Percentiles rank a stretch among this genome's conserved stretches.
phyloP scores from a whole-genome alignment of 2,797 vertebrate genomes.

The Scomberomorus guttatus region DNA sequence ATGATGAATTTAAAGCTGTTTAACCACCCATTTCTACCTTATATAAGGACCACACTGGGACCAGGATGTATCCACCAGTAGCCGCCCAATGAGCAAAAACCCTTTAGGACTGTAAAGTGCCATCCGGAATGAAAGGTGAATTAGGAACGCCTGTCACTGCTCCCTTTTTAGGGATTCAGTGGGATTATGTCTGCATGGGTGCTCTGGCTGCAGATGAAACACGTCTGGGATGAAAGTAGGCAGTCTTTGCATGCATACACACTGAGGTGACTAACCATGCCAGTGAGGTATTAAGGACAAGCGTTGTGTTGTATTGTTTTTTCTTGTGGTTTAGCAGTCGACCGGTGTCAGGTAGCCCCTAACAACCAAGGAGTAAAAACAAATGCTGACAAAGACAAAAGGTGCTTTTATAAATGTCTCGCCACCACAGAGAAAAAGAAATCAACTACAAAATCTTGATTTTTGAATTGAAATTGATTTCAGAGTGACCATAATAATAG shows the following conservation, averaged over 20 bases:
- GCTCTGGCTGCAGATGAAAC: constrained; percentile 81
- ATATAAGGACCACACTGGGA: constrained; percentile 40
- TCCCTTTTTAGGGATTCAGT: constrained; percentile 68
- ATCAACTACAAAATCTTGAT: background rate
- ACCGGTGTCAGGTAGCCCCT: constrained; percentile 15
- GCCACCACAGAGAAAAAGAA: background rate
- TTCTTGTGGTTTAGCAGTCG: constrained; percentile 15
- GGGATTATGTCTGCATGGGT: constrained; percentile 82
- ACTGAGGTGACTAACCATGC: constrained; percentile 49
- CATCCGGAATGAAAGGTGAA: constrained; percentile 67
- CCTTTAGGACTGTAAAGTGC: constrained; percentile 43
- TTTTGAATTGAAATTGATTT: too few relatives aligned
- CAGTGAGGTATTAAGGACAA: constrained; percentile 49
- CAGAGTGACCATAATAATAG: background rate
- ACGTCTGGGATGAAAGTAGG: constrained; percentile 64
- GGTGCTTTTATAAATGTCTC: background rate
- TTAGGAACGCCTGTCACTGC: constrained; percentile 72
- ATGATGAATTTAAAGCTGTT: constrained; percentile 47
- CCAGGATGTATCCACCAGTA: constrained; percentile 66
- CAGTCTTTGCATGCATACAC: constrained; percentile 56
- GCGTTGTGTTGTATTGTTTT: constrained; percentile 47
- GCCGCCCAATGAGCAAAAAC: constrained; percentile 48
- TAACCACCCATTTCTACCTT: constrained; percentile 39
- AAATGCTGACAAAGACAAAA: constrained; percentile 5
- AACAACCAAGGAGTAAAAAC: constrained; percentile 2